Conservation (phyloP, 2,113 vertebrate species). For the Erpornis zantholeuca region DNA sequence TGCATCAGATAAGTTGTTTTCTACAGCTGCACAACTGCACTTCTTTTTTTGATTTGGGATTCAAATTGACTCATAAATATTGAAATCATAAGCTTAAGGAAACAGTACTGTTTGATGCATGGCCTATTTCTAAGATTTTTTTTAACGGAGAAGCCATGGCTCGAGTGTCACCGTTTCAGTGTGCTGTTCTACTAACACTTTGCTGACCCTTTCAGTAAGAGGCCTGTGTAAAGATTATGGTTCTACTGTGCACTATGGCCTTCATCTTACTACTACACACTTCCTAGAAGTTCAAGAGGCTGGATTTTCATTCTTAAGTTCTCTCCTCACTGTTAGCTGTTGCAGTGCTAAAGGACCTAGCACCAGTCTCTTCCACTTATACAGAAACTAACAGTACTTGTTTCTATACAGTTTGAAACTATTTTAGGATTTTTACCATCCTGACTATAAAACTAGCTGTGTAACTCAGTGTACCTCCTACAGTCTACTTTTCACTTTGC, state of each 20-base stretch:
- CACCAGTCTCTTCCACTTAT: neutral
- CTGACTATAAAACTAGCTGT: neutral
- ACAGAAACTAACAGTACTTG: neutral
- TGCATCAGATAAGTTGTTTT: conserved; percentile 63
- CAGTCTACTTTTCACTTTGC: neutral
- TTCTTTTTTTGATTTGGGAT: conserved; percentile 58
- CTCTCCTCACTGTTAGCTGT: neutral
- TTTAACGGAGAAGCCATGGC: conserved; percentile 5
- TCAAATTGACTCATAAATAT: conserved; percentile 73
- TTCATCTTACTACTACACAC: neutral
- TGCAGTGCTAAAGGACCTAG: neutral
- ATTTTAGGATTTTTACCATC: neutral
- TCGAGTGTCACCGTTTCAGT: neutral
- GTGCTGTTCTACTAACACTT: neutral
- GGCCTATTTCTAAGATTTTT: conserved; percentile 51
- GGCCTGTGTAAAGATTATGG: neutral
- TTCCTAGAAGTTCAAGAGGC: neutral
- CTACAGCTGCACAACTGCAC: conserved; percentile 33
- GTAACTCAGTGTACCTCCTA: neutral
- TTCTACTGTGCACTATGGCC: neutral
- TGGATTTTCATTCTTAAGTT: neutral
- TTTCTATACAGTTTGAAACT: neutral
- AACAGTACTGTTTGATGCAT: conserved; percentile 45
- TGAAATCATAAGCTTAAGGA: conserved; percentile 62
- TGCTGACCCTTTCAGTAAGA: neutral